These are phyloP conservation scores for Drosophila kambysellisi DNA, from an alignment of 2,888 invertebrate genomes.

Conservation along the genomic window DNA sequence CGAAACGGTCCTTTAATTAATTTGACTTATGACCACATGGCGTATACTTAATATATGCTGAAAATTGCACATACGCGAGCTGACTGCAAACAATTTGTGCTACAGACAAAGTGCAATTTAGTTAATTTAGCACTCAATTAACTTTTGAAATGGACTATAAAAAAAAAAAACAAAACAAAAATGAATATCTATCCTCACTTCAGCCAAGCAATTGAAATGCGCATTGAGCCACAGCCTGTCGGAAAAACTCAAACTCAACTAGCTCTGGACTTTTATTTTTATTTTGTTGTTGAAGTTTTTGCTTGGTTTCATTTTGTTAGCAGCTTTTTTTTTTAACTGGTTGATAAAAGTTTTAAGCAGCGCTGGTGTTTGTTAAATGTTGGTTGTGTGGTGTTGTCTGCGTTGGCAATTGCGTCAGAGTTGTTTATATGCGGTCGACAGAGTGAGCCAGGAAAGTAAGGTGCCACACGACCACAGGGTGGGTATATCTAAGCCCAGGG, in stretches of 20 bases:
- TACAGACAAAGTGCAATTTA: conserved; percentile 70
- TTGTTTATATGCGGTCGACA: conserved; percentile 72
- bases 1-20: conserved; percentile 28
- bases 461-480: not conserved
- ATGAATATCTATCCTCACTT: conserved; percentile 31
- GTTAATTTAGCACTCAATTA: conserved; percentile 78
- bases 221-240: conserved; percentile 69
- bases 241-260: conserved; percentile 66
- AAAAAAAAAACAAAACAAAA: conserved; percentile 19
- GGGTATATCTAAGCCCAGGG: conserved; percentile 2
- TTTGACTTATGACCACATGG: conserved; percentile 20
- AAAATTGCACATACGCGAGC: conserved; percentile 62
- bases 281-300: conserved; percentile 22
- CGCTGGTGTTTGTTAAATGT: conserved; percentile 68
- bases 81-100: conserved; percentile 54
- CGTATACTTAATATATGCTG: conserved; percentile 50
- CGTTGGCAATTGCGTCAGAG: conserved; percentile 50
- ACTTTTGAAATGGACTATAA: conserved; percentile 56
- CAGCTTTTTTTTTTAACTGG: conserved; percentile 42
- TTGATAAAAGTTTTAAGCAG: conserved; percentile 67
- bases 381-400: conserved; percentile 35
- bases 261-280: conserved; percentile 23
- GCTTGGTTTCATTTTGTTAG: conserved; percentile 20
- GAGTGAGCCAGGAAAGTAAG: conserved; percentile 6
- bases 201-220: conserved; percentile 71